These are phyloP conservation scores for Temnothorax ravouxi DNA, from an alignment of 2,888 invertebrate genomes.

Conservation along the genomic window DNA sequence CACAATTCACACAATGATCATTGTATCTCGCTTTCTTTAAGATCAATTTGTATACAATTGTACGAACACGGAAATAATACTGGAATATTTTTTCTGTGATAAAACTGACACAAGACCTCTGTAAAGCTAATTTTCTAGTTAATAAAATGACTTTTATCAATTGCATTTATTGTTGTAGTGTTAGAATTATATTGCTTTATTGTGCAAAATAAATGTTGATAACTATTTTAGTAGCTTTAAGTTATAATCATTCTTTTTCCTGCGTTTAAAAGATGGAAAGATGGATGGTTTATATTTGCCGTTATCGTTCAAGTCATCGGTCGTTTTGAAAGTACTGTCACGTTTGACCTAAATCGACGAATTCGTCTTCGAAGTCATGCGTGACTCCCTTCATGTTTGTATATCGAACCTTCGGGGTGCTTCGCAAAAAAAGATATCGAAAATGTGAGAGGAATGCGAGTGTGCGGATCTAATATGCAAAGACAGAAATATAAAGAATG, in stretches of 20 bases:
- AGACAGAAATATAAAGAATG: neutral
- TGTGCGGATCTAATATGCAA: constrained; percentile 20
- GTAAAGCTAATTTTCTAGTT: neutral
- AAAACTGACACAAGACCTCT: neutral
- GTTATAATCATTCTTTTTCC: neutral
- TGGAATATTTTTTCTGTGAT: neutral
- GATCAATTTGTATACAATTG: neutral
- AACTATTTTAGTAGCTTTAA: neutral
- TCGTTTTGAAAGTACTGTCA: constrained; percentile 43
- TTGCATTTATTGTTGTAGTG: neutral
- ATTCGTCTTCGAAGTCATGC: constrained; percentile 49
- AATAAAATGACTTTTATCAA: neutral
- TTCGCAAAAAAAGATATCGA: constrained; percentile 17
- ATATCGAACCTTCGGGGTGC: constrained; percentile 8
- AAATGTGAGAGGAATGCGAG: constrained; percentile 34
- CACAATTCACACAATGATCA: neutral
- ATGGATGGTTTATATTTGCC: constrained; percentile 27
- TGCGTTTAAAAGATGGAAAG: neutral
- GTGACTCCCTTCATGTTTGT: constrained; percentile 41
- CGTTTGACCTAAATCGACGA: constrained; percentile 48
- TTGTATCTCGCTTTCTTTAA: neutral
- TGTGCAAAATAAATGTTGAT: neutral
- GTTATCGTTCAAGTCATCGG: constrained; percentile 23
- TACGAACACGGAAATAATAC: neutral
- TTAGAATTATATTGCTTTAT: neutral